These are phyloP conservation scores for Amblyteles armatorius DNA, from an alignment of 2,888 invertebrate species.

Conservation along the genomic window DNA sequence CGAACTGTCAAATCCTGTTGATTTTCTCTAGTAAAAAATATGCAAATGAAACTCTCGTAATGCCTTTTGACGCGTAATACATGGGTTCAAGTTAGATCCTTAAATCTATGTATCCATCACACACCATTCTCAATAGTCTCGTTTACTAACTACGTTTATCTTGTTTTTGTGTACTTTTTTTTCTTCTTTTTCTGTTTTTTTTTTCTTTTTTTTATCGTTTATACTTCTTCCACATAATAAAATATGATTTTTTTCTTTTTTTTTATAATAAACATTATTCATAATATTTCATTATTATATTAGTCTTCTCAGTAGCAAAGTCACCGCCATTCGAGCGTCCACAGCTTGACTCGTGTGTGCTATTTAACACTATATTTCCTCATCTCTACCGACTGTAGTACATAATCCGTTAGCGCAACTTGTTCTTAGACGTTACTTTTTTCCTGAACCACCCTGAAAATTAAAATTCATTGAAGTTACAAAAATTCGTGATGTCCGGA, in stretches of 20 bases:
- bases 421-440: conserved; percentile 86
- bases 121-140: conserved; percentile 68
- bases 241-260: conserved; percentile 79
- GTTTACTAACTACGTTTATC: conserved; percentile 74
- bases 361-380: conserved; percentile 74
- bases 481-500: not conserved
- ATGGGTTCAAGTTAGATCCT: conserved; percentile 54
- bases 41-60: conserved; percentile 69
- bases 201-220: conserved; percentile 71
- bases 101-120: conserved; percentile 64
- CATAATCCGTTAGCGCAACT: conserved; percentile 76
- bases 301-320: conserved; percentile 82
- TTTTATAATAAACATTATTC: conserved; percentile 81
- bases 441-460: conserved; percentile 86
- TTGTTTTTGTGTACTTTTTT: conserved; percentile 68
- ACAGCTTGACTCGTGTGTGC: conserved; percentile 74
- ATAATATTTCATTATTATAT: conserved; percentile 80
- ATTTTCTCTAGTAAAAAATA: conserved; percentile 64
- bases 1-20: conserved; percentile 47
- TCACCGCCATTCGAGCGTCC: conserved; percentile 75
- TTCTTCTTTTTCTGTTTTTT: conserved; percentile 63
- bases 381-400: conserved; percentile 58
- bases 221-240: conserved; percentile 82
- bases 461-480: conserved; percentile 21
- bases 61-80: conserved; percentile 61